phyloP scores from a whole-genome alignment of 2,888 invertebrate species.

The Petrolisthes cinctipes region DNA sequence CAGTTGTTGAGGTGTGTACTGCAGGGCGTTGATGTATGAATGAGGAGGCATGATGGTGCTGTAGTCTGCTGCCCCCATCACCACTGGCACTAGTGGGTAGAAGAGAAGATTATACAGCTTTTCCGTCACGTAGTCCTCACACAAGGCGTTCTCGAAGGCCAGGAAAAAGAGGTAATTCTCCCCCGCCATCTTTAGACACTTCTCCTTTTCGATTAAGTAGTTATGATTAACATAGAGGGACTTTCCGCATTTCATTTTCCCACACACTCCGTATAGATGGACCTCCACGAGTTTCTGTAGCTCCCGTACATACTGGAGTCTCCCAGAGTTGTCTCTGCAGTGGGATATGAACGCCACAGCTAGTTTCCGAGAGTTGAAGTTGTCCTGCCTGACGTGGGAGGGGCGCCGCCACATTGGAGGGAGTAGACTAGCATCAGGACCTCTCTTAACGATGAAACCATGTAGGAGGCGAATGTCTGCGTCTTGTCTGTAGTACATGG shows the following conservation, averaged over 20 bases:
- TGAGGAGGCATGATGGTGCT: conserved; percentile 26
- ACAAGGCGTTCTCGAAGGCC: conserved; percentile 27
- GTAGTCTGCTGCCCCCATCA: background rate
- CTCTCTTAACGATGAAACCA: conserved; percentile 34
- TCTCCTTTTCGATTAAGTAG: background rate
- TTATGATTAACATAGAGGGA: background rate
- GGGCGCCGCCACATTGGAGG: conserved; percentile 19
- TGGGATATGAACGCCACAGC: conserved; percentile 36
- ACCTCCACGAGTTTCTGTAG: conserved; percentile 11
- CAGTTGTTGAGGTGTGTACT: conserved; percentile 42
- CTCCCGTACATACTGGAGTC: conserved; percentile 4
- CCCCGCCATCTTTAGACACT: conserved; percentile 21
- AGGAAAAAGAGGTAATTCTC: conserved; percentile 23
- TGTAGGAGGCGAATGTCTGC: conserved; percentile 43
- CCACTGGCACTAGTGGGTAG: background rate
- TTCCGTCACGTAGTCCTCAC: background rate
- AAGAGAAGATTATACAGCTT: background rate
- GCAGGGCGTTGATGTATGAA: conserved; percentile 46
- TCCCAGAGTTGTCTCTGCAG: background rate
- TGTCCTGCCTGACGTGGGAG: background rate
- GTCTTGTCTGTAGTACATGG: conserved; percentile 47
- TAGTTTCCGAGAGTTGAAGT: conserved; percentile 11
- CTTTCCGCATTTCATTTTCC: conserved; percentile 13
- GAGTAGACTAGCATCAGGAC: conserved; percentile 27
- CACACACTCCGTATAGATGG: conserved; percentile 29